These are phyloP conservation scores for Cirrhinus molitorella DNA, from an alignment of 2,797 vertebrate species.

Conservation along the genomic window DNA sequence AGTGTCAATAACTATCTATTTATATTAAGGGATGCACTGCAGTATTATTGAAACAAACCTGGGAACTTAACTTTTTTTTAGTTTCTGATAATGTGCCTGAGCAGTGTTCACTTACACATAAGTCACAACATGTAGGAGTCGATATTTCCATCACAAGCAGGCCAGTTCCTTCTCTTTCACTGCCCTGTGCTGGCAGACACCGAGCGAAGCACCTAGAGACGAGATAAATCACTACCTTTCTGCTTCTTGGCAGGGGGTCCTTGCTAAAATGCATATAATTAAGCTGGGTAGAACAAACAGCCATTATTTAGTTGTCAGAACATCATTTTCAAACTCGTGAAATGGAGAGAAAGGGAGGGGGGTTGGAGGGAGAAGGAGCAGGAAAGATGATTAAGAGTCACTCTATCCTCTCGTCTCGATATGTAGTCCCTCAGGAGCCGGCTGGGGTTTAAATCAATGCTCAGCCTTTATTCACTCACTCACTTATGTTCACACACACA, in stretches of 20 bases:
- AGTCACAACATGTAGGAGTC: constrained; percentile 28
- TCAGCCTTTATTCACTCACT: constrained; percentile 48
- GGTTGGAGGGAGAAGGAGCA: constrained; percentile 6
- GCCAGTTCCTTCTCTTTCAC: constrained; percentile 32
- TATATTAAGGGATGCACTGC: background rate
- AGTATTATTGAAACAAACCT: constrained; percentile 38
- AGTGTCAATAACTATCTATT: constrained; percentile 15
- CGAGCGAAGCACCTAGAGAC: constrained; percentile 45
- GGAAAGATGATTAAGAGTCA: constrained; percentile 36
- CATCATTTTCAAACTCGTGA: constrained; percentile 52
- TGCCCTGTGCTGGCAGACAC: constrained; percentile 26
- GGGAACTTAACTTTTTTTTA: background rate
- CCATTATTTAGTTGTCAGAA: constrained; percentile 65
- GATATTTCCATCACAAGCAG: constrained; percentile 39
- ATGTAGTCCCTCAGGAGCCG: constrained; percentile 46
- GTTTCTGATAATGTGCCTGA: constrained; percentile 2
- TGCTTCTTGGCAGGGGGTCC: constrained; percentile 56
- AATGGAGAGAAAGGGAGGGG: constrained; percentile 33
- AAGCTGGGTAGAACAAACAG: constrained; percentile 62
- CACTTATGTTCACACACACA: constrained; percentile 26
- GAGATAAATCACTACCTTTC: constrained; percentile 60
- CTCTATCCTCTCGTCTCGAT: constrained; percentile 46
- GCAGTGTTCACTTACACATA: background rate
- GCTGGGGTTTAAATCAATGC: constrained; percentile 45
- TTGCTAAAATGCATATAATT: constrained; percentile 66